phyloP scores from a whole-genome alignment of 1,140 invertebrate genomes.

The Apis florea region DNA sequence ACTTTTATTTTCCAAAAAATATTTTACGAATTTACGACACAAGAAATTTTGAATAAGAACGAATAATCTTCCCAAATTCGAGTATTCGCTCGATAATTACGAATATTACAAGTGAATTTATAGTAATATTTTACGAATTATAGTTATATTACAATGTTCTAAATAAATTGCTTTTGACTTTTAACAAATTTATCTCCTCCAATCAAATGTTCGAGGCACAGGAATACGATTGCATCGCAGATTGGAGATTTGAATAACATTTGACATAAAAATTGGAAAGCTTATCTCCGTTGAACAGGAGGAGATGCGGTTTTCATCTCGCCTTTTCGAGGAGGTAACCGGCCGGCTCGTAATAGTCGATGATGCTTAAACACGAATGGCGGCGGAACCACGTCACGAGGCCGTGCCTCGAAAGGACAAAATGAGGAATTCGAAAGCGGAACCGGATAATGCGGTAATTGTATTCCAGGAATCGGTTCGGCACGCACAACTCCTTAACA shows the following conservation, averaged over 20 bases:
- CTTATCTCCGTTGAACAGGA: neutral
- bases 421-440: conserved; percentile 69
- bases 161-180: no score
- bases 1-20: no score
- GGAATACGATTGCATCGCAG: no score
- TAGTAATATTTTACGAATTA: no score
- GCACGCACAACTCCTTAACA: conserved; percentile 63
- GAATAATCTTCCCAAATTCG: no score
- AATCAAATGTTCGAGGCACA: no score
- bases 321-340: neutral
- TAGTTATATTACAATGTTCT: no score
- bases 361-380: conserved; percentile 47
- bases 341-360: neutral
- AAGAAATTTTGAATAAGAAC: no score
- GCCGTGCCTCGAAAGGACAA: conserved; percentile 45
- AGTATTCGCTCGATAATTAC: no score
- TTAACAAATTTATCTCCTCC: no score
- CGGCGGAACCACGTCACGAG: conserved; percentile 10
- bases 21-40: no score
- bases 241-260: neutral
- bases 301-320: conserved; percentile 6
- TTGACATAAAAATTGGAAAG: neutral
- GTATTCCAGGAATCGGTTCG: conserved; percentile 66
- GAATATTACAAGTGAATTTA: no score
- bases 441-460: conserved; percentile 71